These are phyloP conservation scores for Henricia sp. DNA, from an alignment of 53 echinoderm and acorn worm genomes.

Conservation along the genomic window DNA sequence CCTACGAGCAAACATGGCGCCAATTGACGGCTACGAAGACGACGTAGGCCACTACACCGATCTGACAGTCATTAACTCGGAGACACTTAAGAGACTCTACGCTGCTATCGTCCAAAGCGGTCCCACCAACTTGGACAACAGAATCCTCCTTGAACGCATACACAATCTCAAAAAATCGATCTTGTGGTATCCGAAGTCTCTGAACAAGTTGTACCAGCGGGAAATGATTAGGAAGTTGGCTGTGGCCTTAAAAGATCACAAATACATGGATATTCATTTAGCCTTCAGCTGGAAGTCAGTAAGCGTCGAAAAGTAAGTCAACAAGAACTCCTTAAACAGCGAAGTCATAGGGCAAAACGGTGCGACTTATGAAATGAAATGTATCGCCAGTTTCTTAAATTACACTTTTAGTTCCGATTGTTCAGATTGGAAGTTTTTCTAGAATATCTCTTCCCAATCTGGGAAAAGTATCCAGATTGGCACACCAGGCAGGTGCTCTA, in stretches of 20 bases:
- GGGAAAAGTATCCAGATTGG: neutral
- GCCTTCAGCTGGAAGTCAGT: slow-evolving; percentile 79
- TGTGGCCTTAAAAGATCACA: slow-evolving; percentile 59
- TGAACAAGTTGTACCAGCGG: slow-evolving; percentile 67
- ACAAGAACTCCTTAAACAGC: too few relatives aligned
- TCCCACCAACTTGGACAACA: slow-evolving; percentile 49
- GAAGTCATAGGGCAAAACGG: too few relatives aligned
- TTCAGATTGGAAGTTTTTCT: neutral
- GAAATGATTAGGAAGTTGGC: slow-evolving; percentile 64
- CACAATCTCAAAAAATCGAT: slow-evolving; percentile 78
- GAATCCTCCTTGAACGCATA: slow-evolving; percentile 56
- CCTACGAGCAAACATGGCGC: slow-evolving; percentile 75
- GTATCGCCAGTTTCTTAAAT: neutral
- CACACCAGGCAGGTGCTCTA: too few relatives aligned
- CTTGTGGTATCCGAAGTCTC: slow-evolving; percentile 89
- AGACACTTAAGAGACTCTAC: slow-evolving; percentile 65
- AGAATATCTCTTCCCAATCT: neutral
- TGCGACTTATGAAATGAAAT: neutral
- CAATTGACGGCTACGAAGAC: slow-evolving; percentile 54
- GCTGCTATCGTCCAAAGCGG: slow-evolving; percentile 61
- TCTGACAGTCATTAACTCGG: slow-evolving; percentile 78
- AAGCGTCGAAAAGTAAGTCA: slow-evolving; percentile 69
- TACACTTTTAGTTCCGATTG: neutral
- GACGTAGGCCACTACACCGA: slow-evolving; percentile 78
- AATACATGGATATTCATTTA: slow-evolving; percentile 68